Conservation (phyloP, 2,797 vertebrate genomes). For the Megaceryle alcyon region DNA sequence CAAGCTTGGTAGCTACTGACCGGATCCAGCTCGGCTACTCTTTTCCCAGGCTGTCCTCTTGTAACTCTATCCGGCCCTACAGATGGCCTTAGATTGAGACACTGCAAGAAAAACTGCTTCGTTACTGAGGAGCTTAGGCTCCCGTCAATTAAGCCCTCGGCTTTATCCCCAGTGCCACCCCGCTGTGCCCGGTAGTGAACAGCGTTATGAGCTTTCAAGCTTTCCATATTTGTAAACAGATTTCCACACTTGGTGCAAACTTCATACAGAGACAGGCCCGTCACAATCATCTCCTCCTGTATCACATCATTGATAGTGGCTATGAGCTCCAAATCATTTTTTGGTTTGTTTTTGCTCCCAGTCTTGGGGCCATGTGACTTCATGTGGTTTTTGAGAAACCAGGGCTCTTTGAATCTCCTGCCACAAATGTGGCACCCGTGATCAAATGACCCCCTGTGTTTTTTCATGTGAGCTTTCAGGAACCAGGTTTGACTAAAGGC, state of each 20-base stretch:
- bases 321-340: constrained; percentile 83
- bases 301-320: constrained; percentile 91
- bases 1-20: constrained; percentile 96
- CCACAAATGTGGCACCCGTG: constrained; percentile 94
- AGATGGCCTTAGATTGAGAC: constrained; percentile 83
- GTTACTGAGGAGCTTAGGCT: constrained; percentile 78
- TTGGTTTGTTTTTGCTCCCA: constrained; percentile 86
- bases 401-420: constrained; percentile 92
- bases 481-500: constrained; percentile 94
- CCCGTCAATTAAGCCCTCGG: constrained; percentile 39
- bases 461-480: constrained; percentile 96
- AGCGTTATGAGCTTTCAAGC: constrained; percentile 87
- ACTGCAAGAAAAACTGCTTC: constrained; percentile 86
- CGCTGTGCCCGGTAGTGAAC: constrained; percentile 82
- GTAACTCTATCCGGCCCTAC: constrained; percentile 56
- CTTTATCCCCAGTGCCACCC: not conserved
- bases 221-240: constrained; percentile 91
- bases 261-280: constrained; percentile 84
- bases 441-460: constrained; percentile 91
- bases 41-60: constrained; percentile 78
- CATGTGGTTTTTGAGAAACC: constrained; percentile 99
- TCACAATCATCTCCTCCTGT: constrained; percentile 84
- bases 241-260: constrained; percentile 95
- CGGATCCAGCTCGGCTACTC: constrained; percentile 92
- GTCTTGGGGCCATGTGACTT: constrained; percentile 89